Percentiles rank a stretch among this genome's conserved stretches.
Evolutionary conservation across 2,888 invertebrate species (phyloP).

Genomic region (Camponotus fellah): DNA sequence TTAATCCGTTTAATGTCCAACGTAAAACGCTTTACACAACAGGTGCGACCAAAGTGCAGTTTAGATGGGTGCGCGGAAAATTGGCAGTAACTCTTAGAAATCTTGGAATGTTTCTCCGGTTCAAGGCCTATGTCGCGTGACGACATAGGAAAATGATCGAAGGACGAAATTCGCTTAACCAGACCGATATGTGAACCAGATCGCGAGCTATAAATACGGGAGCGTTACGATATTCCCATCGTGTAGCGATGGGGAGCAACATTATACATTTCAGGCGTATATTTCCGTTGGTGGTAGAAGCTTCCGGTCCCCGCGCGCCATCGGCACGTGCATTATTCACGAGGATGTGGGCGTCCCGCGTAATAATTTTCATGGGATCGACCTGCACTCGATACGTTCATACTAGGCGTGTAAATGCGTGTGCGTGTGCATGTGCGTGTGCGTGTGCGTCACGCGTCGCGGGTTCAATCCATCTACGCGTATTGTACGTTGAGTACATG

Average conservation of each 20-base stretch:
- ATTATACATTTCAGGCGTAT: constrained; percentile 26
- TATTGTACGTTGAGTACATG: no score
- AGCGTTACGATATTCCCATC: background rate
- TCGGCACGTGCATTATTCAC: constrained; percentile 66
- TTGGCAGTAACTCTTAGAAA: no score
- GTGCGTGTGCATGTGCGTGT: constrained; percentile 15
- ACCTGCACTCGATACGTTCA: constrained; percentile 56
- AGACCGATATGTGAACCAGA: background rate
- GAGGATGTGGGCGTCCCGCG: constrained; percentile 48
- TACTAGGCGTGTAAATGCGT: constrained; percentile 42
- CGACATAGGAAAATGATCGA: background rate
- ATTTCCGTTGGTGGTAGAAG: constrained; percentile 60
- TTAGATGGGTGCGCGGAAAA: background rate
- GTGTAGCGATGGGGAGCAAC: background rate
- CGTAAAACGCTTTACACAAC: background rate
- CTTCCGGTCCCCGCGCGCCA: constrained; percentile 60
- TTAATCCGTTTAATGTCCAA: background rate
- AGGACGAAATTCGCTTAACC: background rate
- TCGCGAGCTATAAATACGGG: constrained; percentile 24
- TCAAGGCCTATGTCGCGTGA: background rate
- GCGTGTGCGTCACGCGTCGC: background rate
- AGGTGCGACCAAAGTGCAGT: background rate
- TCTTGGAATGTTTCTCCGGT: background rate
- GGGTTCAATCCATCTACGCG: background rate
- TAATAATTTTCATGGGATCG: constrained; percentile 64